These are phyloP conservation scores for Drosophila formosana DNA, from an alignment of 2,888 invertebrate genomes.

Conservation along the genomic window DNA sequence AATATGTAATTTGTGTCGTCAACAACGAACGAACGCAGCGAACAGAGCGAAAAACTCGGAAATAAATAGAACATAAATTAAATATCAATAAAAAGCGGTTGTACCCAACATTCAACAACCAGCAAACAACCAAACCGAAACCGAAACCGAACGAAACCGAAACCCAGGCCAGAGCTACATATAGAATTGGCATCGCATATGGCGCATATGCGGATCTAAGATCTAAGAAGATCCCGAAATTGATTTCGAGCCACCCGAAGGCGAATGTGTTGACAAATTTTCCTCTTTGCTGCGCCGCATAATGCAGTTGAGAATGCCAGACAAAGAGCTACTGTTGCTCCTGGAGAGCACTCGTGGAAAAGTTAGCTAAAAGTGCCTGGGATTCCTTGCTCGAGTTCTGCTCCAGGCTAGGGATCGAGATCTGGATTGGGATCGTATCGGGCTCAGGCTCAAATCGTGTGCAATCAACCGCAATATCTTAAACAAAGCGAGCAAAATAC, in stretches of 20 bases:
- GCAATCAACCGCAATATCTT: constrained; percentile 80
- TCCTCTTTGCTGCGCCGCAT: constrained; percentile 38
- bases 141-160: not conserved
- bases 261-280: constrained; percentile 68
- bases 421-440: constrained; percentile 14
- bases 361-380: constrained; percentile 68
- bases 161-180: not conserved
- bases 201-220: constrained; percentile 24
- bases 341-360: constrained; percentile 62
- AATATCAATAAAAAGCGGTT: constrained; percentile 67
- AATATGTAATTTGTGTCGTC: constrained; percentile 82
- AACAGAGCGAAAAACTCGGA: constrained; percentile 38
- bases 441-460: constrained; percentile 71
- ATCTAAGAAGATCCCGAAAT: constrained; percentile 49
- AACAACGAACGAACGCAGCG: constrained; percentile 29
- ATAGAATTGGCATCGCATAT: constrained; percentile 34
- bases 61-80: constrained; percentile 81
- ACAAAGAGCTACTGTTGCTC: constrained; percentile 27
- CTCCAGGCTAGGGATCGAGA: constrained; percentile 20
- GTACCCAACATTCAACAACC: constrained; percentile 24
- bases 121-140: constrained; percentile 15
- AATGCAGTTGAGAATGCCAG: constrained; percentile 11
- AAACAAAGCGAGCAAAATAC: constrained; percentile 59
- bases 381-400: constrained; percentile 16
- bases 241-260: constrained; percentile 54